Evolutionary conservation across 1,140 invertebrate genomes (phyloP), one percentile per base, ranked within the genome.

Genomic region (Sitophilus oryzae): DNA sequence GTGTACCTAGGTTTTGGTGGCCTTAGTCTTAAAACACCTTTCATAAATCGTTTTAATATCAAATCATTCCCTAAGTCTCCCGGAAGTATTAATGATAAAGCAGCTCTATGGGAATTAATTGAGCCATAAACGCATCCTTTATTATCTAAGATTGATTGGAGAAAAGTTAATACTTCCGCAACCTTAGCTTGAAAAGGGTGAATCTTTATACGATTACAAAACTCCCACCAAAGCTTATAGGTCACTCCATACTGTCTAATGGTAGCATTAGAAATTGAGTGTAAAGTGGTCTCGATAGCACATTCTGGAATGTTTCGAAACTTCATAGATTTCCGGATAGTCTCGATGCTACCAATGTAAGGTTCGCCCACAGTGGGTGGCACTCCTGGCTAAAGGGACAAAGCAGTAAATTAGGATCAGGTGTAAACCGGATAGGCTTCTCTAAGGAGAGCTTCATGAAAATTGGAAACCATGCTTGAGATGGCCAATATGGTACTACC

Each of bases 1-100:
- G 60, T 38, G 42, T 70, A 70, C 30, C 58, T 56, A 2, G 63
- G 63, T 16, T 43, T 46, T 0, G 54, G 15, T 2, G 65, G 63
- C 22, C 59, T 55, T 11, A 60, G 19, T 20, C 18, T 44, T 22
- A 53, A 60, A 4, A 63, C 52, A 18, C 62, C 68, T 55, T 64
- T 67, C 42, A 68, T 56, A 52, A 66, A 52, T 43, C 49, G 10
- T 15, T 45, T 45, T 1, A 66, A 37, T 14, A 22, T 18, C 6
- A 50, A 35, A 11, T 60, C 18, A 3, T 38, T 16, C 8, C 18
- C 38, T 21, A 52, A 9, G 19, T 59, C 30, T 46, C 9, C 22
- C 20, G 47, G 9, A 36, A 18, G 40, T 8, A 54, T 54, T 11
- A 54, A 23, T 5, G 52, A 46, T 22, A 54, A 20, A 5, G 52